Percentiles rank a stretch among this genome's conserved stretches.
Conservation (phyloP, 2,113 vertebrate genomes). For the Gyps fulvus region DNA sequence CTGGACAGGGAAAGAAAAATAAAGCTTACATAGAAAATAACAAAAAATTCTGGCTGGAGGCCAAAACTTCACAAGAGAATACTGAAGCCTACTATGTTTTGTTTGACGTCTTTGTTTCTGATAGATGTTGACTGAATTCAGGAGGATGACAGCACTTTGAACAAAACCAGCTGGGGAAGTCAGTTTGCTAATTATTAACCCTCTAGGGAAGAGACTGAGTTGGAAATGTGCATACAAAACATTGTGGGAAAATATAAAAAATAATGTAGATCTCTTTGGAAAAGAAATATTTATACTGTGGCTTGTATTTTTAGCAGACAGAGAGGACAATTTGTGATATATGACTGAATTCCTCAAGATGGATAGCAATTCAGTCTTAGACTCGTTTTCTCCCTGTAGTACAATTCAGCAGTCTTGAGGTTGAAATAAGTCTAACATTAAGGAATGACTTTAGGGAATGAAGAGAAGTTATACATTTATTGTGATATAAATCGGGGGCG, state of each 20-base stretch:
- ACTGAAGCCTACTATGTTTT: constrained; percentile 47
- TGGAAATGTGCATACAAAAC: constrained; percentile 35
- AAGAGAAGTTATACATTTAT: neutral
- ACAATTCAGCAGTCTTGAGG: neutral
- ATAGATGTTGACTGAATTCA: constrained; percentile 53
- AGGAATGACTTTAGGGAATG: neutral
- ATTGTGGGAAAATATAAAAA: neutral
- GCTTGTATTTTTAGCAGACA: neutral
- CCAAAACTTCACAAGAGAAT: constrained; percentile 30
- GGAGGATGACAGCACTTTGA: constrained; percentile 44
- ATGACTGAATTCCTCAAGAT: neutral
- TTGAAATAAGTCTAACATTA: neutral
- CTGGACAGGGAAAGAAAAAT: constrained; percentile 30
- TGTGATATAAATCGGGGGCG: neutral
- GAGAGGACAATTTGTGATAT: neutral
- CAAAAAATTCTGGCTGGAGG: constrained; percentile 24
- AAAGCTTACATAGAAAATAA: constrained; percentile 42
- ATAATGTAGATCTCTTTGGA: neutral
- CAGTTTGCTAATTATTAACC: constrained; percentile 55
- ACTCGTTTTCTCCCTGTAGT: neutral
- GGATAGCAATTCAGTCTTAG: neutral
- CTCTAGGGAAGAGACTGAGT: constrained; percentile 2
- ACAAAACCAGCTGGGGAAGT: constrained; percentile 36
- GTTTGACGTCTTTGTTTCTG: constrained; percentile 61
- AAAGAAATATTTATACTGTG: neutral